These are phyloP conservation scores for Oxystoma pomonae DNA, from an alignment of 2,888 invertebrate species.

Conservation along the genomic window DNA sequence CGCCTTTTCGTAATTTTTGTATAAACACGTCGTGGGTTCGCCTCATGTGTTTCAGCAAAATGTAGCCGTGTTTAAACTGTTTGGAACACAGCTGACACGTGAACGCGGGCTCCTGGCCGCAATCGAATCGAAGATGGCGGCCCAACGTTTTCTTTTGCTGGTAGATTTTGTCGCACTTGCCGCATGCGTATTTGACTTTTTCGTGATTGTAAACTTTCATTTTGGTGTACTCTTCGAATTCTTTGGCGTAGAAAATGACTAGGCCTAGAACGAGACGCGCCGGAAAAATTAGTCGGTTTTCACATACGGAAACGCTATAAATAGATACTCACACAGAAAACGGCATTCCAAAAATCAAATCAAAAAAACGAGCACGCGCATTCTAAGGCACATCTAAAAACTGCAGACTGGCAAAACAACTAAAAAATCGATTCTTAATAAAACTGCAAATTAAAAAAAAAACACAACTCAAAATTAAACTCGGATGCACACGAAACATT, in stretches of 20 bases:
- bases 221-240: slow-evolving; percentile 42
- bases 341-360: too few relatives aligned
- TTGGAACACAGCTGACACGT: slow-evolving; percentile 36
- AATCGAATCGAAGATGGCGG: slow-evolving; percentile 53
- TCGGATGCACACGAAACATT: too few relatives aligned
- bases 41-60: slow-evolving; percentile 31
- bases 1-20: not conserved
- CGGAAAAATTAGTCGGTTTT: too few relatives aligned
- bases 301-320: too few relatives aligned
- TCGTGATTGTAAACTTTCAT: slow-evolving; percentile 40
- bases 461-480: too few relatives aligned
- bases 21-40: slow-evolving; percentile 22
- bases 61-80: slow-evolving; percentile 36
- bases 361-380: too few relatives aligned
- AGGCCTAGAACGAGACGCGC: slow-evolving; percentile 36
- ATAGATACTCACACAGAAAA: too few relatives aligned
- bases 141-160: slow-evolving; percentile 38
- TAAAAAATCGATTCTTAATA: too few relatives aligned
- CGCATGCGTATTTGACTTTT: slow-evolving; percentile 36
- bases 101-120: slow-evolving; percentile 49
- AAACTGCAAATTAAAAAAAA: too few relatives aligned
- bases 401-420: too few relatives aligned
- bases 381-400: too few relatives aligned
- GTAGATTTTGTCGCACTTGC: slow-evolving; percentile 25
- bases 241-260: slow-evolving; percentile 39